phyloP scores from a whole-genome alignment of 1,140 invertebrate genomes.

The Calephelis virginiensis region DNA sequence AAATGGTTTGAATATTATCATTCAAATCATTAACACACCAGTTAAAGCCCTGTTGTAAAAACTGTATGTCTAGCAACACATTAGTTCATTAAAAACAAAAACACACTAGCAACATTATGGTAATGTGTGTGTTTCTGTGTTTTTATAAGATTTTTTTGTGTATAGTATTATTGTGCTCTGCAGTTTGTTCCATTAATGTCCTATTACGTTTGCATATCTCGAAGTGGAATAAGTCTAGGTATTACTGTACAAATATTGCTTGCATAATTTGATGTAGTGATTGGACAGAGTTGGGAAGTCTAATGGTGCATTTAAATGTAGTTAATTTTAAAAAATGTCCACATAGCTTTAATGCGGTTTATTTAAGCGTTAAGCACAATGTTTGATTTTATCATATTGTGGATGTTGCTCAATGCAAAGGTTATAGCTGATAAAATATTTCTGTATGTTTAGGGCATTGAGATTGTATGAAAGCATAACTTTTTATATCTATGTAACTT shows the following conservation, averaged over 20 bases:
- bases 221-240: no score
- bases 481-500: conserved; percentile 68
- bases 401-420: conserved; percentile 59
- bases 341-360: conserved; percentile 69
- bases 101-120: no score
- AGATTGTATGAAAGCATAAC: conserved; percentile 54
- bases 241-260: conserved; percentile 48
- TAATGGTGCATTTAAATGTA: conserved; percentile 76
- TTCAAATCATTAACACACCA: no score
- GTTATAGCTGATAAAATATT: conserved; percentile 51
- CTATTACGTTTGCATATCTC: background rate
- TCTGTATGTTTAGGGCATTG: conserved; percentile 54
- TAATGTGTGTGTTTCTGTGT: no score
- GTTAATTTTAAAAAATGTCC: conserved; percentile 72
- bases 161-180: no score
- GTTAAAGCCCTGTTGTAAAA: no score
- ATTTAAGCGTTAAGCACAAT: conserved; percentile 66
- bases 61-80: no score
- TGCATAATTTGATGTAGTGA: conserved; percentile 48
- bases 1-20: no score
- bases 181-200: no score
- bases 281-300: conserved; percentile 41
- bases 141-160: no score
- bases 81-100: no score
- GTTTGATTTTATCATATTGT: conserved; percentile 58